A percentile compares a stretch with the other conserved stretches of the same genome.
Conservation (phyloP, 2,797 vertebrate species). For the Vipera latastei region DNA sequence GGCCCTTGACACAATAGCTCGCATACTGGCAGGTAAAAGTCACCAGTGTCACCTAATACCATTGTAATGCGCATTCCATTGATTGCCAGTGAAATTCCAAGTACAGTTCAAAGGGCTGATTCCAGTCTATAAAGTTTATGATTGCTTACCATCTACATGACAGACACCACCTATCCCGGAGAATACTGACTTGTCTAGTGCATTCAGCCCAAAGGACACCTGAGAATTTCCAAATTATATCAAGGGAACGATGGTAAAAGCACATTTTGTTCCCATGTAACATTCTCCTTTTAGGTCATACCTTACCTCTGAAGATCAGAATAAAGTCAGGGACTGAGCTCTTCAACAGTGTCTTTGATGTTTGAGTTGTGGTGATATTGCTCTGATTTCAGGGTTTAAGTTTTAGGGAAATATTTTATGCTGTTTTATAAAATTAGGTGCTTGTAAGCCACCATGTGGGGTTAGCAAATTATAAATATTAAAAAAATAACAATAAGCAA, state of each 20-base stretch:
- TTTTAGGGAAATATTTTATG: neutral
- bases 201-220: neutral
- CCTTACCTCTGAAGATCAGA: neutral
- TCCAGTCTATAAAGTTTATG: neutral
- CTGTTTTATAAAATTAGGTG: neutral
- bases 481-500: neutral
- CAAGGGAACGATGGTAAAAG: neutral
- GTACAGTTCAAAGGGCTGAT: neutral
- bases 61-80: neutral
- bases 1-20: neutral
- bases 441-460: neutral
- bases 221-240: neutral
- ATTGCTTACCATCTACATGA: neutral
- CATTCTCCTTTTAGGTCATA: neutral
- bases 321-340: neutral
- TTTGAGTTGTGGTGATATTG: neutral
- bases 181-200: neutral
- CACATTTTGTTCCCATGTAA: neutral
- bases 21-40: neutral
- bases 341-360: neutral
- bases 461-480: neutral
- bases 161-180: neutral
- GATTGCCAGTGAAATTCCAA: neutral
- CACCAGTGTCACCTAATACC: neutral
- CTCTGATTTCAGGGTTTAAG: neutral